These are phyloP conservation scores for Aulostomus chinensis DNA, from an alignment of 2,797 vertebrate species.

Conservation along the genomic window DNA sequence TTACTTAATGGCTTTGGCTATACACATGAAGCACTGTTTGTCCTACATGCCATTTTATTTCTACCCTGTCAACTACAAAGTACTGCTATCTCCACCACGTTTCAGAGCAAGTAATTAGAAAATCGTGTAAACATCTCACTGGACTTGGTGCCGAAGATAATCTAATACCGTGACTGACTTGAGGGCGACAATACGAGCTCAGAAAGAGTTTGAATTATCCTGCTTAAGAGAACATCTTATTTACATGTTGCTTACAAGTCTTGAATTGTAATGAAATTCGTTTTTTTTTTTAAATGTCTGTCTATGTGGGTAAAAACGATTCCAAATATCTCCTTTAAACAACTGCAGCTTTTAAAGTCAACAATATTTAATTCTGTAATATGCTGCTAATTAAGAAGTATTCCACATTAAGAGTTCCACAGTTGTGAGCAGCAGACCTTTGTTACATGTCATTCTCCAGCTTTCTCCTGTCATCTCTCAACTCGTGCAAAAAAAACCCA, in stretches of 20 bases:
- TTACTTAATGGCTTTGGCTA: constrained; percentile 61
- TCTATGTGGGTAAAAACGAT: neutral
- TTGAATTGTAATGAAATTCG: neutral
- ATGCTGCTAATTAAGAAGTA: too few species aligned
- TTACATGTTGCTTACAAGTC: neutral
- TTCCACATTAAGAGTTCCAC: too few species aligned
- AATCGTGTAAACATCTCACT: constrained; percentile 64
- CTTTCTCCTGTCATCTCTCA: too few species aligned
- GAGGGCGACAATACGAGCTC: constrained; percentile 13
- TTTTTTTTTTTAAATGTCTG: neutral
- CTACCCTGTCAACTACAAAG: constrained; percentile 54
- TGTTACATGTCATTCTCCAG: too few species aligned
- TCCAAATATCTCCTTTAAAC: neutral
- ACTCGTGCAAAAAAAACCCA: too few species aligned
- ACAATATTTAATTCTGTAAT: too few species aligned
- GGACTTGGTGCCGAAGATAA: constrained; percentile 20
- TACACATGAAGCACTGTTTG: constrained; percentile 57
- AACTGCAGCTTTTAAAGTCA: neutral
- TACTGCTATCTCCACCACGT: constrained; percentile 34
- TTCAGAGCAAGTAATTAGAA: constrained; percentile 61
- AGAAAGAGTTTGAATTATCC: constrained; percentile 6
- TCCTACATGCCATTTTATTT: constrained; percentile 55
- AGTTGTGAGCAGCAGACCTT: too few species aligned
- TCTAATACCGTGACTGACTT: constrained; percentile 26
- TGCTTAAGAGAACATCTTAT: neutral